phyloP scores from a whole-genome alignment of 2,113 vertebrate species.

The Eleginops maclovinus region DNA sequence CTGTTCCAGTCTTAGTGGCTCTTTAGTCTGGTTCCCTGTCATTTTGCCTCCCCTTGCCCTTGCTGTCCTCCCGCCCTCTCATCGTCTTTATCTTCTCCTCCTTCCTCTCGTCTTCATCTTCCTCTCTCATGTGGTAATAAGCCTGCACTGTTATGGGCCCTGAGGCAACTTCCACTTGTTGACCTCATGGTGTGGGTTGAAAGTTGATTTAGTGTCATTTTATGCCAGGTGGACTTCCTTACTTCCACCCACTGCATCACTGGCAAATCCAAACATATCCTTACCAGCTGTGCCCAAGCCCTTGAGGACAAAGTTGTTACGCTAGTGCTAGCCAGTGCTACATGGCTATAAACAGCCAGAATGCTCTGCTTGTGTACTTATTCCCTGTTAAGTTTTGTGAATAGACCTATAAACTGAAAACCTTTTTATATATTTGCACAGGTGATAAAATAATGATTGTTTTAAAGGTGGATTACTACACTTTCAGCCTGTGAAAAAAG shows the following conservation, averaged over 20 bases:
- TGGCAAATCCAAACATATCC: background rate
- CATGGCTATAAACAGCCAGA: background rate
- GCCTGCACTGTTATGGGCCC: slow-evolving; percentile 10
- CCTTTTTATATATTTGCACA: no score
- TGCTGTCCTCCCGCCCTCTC: slow-evolving; percentile 26
- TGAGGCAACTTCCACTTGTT: slow-evolving; percentile 45
- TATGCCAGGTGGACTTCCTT: background rate
- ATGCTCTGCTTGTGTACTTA: no score
- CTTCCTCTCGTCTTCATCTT: background rate
- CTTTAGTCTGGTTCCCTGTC: slow-evolving; percentile 23
- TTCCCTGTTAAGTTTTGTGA: background rate
- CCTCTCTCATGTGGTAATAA: slow-evolving; percentile 11
- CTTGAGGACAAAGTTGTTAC: background rate
- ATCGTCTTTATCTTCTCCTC: slow-evolving; percentile 5
- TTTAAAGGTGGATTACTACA: no score
- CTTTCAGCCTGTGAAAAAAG: no score
- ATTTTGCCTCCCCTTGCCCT: background rate
- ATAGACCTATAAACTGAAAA: background rate
- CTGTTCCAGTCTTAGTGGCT: slow-evolving; percentile 18
- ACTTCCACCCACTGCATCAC: slow-evolving; percentile 3
- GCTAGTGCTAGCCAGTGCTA: background rate
- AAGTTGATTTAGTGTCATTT: slow-evolving; percentile 66
- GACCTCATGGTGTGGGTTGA: slow-evolving; percentile 61
- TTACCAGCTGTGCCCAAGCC: background rate
- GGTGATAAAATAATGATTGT: no score